Conservation (phyloP, 2,888 invertebrate genomes). For the Pocota personata region DNA sequence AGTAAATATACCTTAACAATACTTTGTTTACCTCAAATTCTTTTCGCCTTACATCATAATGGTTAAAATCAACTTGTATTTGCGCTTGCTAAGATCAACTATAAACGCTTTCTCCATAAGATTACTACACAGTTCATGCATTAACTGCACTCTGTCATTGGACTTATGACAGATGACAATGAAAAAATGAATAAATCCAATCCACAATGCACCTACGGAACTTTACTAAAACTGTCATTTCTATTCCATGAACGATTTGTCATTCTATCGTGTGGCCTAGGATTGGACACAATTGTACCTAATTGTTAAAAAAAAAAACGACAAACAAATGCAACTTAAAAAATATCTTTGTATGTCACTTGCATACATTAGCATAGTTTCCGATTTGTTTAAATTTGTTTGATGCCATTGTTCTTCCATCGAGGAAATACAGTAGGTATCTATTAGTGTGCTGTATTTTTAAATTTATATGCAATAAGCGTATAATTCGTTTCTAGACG, state of each 20-base stretch:
- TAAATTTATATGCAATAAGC: background rate
- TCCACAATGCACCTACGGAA: background rate
- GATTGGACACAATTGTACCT: background rate
- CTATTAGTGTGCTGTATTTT: background rate
- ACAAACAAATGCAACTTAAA: background rate
- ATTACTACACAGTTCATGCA: background rate
- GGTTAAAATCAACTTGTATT: background rate
- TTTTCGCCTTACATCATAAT: background rate
- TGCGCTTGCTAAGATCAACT: background rate
- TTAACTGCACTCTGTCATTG: background rate
- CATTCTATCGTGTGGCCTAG: background rate
- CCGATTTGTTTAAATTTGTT: background rate
- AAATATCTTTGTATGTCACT: background rate
- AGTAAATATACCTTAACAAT: no score
- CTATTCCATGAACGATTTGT: background rate
- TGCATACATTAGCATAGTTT: slow-evolving; percentile 8
- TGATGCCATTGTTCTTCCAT: background rate
- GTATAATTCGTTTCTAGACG: background rate
- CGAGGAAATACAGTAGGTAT: background rate
- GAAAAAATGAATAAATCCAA: background rate
- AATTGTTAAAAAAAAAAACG: background rate
- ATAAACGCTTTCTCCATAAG: background rate
- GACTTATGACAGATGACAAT: background rate
- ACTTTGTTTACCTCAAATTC: background rate
- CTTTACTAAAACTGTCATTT: background rate